phyloP scores from a whole-genome alignment of 2,113 vertebrate species.

The Cervus canadensis region DNA sequence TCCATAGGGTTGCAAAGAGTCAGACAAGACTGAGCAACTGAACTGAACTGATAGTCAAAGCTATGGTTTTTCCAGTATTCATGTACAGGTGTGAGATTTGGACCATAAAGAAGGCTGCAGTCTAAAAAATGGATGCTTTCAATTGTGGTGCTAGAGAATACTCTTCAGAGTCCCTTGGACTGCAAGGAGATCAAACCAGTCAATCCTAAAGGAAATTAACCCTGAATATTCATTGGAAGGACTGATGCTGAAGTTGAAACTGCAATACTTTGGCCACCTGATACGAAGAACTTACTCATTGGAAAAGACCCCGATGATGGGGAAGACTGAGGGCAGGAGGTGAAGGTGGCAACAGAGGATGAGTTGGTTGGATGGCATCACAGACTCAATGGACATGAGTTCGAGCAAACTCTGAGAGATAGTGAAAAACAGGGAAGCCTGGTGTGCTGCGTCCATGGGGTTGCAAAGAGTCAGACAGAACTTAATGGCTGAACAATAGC shows the following conservation, averaged over 20 bases:
- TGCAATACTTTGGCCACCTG: not conserved
- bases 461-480: not conserved
- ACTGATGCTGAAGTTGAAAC: not conserved
- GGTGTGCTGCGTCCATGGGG: not conserved
- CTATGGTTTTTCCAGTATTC: not conserved
- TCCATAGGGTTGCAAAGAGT: not conserved
- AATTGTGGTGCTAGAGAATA: not conserved
- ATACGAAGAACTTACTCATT: not conserved
- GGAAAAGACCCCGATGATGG: rapidly evolving
- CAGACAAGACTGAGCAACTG: not conserved
- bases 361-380: not conserved
- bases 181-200: not conserved
- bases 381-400: not conserved
- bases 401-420: not conserved
- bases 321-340: not conserved
- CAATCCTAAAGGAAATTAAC: not conserved
- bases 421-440: not conserved
- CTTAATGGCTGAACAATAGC: not conserved
- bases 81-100: not conserved
- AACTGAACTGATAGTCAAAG: not conserved
- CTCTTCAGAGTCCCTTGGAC: not conserved
- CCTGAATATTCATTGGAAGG: not conserved
- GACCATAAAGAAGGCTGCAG: not conserved
- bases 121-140: not conserved
- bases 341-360: not conserved